Evolutionary conservation across 2,888 invertebrate genomes (phyloP), one percentile per base, ranked within the genome.

Genomic region (Melinopterus prodromus): DNA sequence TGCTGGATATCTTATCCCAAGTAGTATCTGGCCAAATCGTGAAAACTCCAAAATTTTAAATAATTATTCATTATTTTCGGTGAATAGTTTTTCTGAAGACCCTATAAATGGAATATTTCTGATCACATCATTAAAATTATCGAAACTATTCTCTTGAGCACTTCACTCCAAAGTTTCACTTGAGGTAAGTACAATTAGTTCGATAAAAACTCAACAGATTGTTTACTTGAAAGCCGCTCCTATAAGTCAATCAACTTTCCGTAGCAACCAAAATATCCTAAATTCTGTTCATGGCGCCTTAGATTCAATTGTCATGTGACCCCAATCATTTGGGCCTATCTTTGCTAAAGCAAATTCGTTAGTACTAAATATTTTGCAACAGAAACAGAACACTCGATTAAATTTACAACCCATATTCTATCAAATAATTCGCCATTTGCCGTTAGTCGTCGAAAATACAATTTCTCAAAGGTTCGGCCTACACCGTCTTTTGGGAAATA

Each of bases 341-440:
- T 78, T 78, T 76, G 75, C 78, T 16, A 78, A 78, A 36, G 78
- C 78, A 78, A 78, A 77, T 77, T 78, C 76, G 76, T 78, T 77
- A 78, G n/a, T 78, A 78, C 78, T 78, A 78, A 78, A 78, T 77
- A 78, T 78, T 78, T 78, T 78, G 75, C 78, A 78, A 76, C 78
- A 78, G 75, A 78, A 78, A 76, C 78, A 78, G 78, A 78, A 78
- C 16, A 78, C 76, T 76, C 76, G 78, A 78, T 78, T 12, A 6
- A 76, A 77, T 77, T 76, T 78, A 77, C 78, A 77, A 78, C 78
- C 76, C 78, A 76, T 37, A 16, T 78, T 78, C 78, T 76, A 78
- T 77, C 76, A 72, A 78, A 72, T 76, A 77, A 78, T 78, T 78
- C 78, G 26, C 26, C 76, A 78, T 78, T 78, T 78, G 78, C 76